Evolutionary conservation across 2,113 vertebrate genomes (phyloP).

Genomic region (Chlorocebus sabaeus): DNA sequence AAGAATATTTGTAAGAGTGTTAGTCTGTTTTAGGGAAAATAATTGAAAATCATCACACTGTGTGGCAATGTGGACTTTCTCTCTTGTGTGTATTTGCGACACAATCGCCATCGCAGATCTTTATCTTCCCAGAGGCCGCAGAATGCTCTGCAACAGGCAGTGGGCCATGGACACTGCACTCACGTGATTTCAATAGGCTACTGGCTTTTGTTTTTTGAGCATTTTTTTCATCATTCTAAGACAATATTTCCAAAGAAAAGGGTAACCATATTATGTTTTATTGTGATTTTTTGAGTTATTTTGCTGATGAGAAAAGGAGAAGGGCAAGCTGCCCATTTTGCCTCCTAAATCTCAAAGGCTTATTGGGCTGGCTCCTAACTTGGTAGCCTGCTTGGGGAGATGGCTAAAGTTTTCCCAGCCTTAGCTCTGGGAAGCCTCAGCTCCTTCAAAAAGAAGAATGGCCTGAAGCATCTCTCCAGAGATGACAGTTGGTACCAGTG

Average conservation of each 20-base stretch:
- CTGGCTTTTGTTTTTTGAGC: slow-evolving; percentile 12
- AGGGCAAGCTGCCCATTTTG: neutral
- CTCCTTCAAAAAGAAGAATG: neutral
- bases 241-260: slow-evolving; percentile 45
- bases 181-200: neutral
- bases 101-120: neutral
- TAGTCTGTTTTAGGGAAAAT: neutral
- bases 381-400: neutral
- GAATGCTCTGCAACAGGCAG: neutral
- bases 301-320: slow-evolving; percentile 7
- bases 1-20: neutral
- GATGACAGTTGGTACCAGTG: neutral
- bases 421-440: neutral
- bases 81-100: neutral
- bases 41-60: neutral
- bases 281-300: slow-evolving; percentile 40
- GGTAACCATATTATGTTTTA: neutral
- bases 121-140: neutral
- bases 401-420: neutral
- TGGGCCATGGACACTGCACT: neutral
- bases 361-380: neutral
- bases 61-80: neutral
- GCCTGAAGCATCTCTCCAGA: neutral
- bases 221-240: neutral
- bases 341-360: neutral